A percentile compares a stretch with the other conserved stretches of the same genome.
These are phyloP conservation scores for Pocillopora grandis DNA, from an alignment of 92 coral and sea anemone species.

Conservation along the genomic window DNA sequence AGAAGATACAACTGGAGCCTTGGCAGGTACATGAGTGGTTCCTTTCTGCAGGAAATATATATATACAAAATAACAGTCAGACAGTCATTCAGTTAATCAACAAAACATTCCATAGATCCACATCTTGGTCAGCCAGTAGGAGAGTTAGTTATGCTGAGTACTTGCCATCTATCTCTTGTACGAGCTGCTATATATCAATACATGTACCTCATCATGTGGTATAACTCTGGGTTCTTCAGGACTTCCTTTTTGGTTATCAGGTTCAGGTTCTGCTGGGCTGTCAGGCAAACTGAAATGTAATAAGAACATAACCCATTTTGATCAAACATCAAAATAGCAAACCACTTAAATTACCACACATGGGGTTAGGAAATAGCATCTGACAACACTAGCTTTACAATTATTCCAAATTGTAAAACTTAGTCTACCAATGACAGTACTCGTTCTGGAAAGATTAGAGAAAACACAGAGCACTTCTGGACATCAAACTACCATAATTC, in stretches of 20 bases:
- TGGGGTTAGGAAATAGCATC: not conserved
- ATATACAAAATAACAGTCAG: not conserved
- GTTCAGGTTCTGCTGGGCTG: slow-evolving; percentile 97
- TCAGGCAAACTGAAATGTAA: slow-evolving; percentile 75
- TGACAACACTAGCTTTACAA: too few relatives aligned
- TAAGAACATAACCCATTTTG: not conserved
- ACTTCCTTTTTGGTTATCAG: slow-evolving; percentile 67
- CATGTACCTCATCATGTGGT: slow-evolving; percentile 97
- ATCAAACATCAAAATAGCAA: not conserved
- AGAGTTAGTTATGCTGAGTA: too few relatives aligned
- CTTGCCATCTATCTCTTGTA: not conserved
- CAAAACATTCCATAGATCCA: not conserved
- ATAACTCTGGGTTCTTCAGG: slow-evolving; percentile 83
- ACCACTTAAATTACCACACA: not conserved
- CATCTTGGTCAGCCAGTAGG: not conserved
- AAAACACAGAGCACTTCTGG: too few relatives aligned
- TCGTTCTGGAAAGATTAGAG: too few relatives aligned
- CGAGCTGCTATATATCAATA: not conserved
- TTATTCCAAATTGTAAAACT: too few relatives aligned
- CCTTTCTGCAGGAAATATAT: slow-evolving; percentile 66
- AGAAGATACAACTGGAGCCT: slow-evolving; percentile 55
- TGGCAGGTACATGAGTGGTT: slow-evolving; percentile 79
- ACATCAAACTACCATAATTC: too few relatives aligned
- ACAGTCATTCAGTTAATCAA: not conserved
- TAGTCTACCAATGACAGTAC: too few relatives aligned